These are phyloP conservation scores for Psilopogon haemacephalus DNA, from an alignment of 2,113 vertebrate species.

Conservation along the genomic window DNA sequence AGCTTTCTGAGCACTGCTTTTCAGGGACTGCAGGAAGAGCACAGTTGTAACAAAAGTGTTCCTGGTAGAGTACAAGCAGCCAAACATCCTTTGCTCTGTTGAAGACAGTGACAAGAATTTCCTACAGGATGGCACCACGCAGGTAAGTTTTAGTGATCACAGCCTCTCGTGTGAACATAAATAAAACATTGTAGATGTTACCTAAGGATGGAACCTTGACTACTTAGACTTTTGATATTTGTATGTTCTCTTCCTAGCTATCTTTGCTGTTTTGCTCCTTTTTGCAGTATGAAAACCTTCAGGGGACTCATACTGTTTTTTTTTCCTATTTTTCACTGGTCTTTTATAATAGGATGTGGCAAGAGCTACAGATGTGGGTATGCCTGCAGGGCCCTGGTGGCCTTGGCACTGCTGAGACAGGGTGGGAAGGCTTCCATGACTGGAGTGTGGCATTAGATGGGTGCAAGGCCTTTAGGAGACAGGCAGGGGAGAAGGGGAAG, in stretches of 20 bases:
- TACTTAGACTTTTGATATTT: neutral
- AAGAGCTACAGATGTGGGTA: too few relatives aligned
- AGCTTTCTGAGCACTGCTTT: constrained; percentile 33
- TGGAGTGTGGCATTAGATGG: too few relatives aligned
- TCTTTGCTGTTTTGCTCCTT: neutral
- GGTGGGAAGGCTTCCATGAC: too few relatives aligned
- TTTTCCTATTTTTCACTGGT: too few relatives aligned
- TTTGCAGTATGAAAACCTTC: neutral
- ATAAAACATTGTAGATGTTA: neutral
- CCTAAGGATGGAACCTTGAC: neutral
- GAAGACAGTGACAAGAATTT: constrained; percentile 66
- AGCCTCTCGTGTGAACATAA: neutral
- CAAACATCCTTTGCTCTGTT: neutral
- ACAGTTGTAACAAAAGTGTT: constrained; percentile 90
- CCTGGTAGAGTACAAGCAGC: constrained; percentile 75
- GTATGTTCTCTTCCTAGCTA: neutral
- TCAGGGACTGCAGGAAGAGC: constrained; percentile 88
- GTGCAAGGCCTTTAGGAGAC: too few relatives aligned
- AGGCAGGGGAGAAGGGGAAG: too few relatives aligned
- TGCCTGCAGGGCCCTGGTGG: too few relatives aligned
- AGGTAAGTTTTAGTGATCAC: constrained; percentile 57
- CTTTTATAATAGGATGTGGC: too few relatives aligned
- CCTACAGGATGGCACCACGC: constrained; percentile 27
- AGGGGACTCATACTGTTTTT: neutral
- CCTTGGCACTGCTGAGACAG: too few relatives aligned